Base-by-base conservation (phyloP, 1,140 invertebrate genomes). In the Drosophila nikananu region DNA sequence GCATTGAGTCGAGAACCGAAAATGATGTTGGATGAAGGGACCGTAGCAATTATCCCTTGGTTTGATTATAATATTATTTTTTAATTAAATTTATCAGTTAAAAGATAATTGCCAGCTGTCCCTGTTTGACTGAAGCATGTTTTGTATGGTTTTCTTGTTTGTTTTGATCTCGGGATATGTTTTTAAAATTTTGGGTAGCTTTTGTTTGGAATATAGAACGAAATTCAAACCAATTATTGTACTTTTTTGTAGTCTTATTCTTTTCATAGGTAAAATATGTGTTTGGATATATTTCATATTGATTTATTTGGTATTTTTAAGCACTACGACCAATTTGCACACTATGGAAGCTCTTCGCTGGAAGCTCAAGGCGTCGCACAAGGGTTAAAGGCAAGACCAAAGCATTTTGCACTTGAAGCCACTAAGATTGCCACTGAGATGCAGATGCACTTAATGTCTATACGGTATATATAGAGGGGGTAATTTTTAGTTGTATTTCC, bases 131-230 rank as follows among this genome's bases (percentile, higher is more conserved):
- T 81, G 42, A 86, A 87, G 66, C 77, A 77, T 90, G 76, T 75
- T 73, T 67, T 61, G 51, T 42, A 77, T 67, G 55, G 35, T 54
- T 54, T 71, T 42, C 55, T 65, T 17, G 39, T 39, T 35, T 25
- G 25, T 57, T 41, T 35, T 21, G 19, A 21, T 52, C 23, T 72
- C 15, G 46, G 41, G 42, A 51, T 52, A 41, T 75, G 60, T 80
- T 68, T 62, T n/a, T 37, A 39, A 15, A 46, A 68, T 77, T 77
- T 77, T 62, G 60, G 60, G 60, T 58, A 51, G 52, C 49, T 66
- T 37, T 68, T 60, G 58, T 77, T 82, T 70, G 62, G 70, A 92
- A 92, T 92, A 92, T 92, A 92, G 91, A 92, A 92, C 91, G 91
- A 92, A 92, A 92, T 92, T 92, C 55, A 51, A 91, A 89, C 91